Evolutionary conservation across 2,888 invertebrate species (phyloP), one percentile per base, ranked within the genome.

Genomic region (Reticulitermes lucifugus): DNA sequence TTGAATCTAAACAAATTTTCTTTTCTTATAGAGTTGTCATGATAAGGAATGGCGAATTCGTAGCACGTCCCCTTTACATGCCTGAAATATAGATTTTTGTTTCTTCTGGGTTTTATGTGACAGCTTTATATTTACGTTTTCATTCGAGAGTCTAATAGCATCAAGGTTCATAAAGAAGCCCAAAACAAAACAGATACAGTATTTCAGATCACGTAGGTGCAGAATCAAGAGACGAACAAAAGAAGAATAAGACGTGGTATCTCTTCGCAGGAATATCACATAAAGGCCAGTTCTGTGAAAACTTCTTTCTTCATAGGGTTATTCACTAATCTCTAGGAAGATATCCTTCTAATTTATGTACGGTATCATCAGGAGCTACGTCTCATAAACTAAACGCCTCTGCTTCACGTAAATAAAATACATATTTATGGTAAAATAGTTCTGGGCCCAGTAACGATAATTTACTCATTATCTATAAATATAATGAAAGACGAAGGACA

Each of bases 61-160:
- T 9, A 21, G 73, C 73, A 73, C 73, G 73, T 73, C 18, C 18
- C 41, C 29, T 29, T 73, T 41, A 10, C 73, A 73, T 73, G 73
- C 25, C 41, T 73, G 6, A 41, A 73, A 73, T 73, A 73, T 73
- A 41, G 65, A 25, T 65, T 65, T 65, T 65, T 65, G 25, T 65
- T 65, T 65, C 9, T 65, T n/a, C 25, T n/a, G 10, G 12, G 1
- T n/a, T 65, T 25, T 65, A 65, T 65, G 65, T 25, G 25, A 6
- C 25, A 65, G n/a, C 65, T 60, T 18, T 60, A 60, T 60, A 18
- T 60, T n/a, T 60, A 60, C 6, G 25, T 9, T n/a, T n/a, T 65
- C 65, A 65, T 65, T 25, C 65, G 25, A 65, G 65, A 25, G 65
- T 65, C 65, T 65, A 65, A 65, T 65, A 65, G n/a, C 65, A 65